Base-by-base conservation (phyloP, 2,888 invertebrate genomes). In the Gymnocheta viridis region DNA sequence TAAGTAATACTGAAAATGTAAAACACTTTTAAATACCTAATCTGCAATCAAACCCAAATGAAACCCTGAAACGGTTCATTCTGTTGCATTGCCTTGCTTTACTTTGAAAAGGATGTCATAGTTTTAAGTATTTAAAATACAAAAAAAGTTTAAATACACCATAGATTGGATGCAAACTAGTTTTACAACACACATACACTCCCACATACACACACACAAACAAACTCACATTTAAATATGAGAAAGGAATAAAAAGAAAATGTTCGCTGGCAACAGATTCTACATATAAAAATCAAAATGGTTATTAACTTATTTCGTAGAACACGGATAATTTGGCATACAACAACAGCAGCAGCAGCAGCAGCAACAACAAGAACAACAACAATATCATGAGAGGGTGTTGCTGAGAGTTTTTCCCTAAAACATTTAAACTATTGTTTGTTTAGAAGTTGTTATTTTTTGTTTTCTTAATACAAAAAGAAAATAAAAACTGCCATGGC, bases 271-370 rank as follows among this genome's bases (percentile, higher is more conserved):
- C 76, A 84, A 73, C 58, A 81, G 44, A 60, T 64, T 56, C 51
- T 32, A 54, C 54, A 64, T 72, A 44, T 17, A 29, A 78, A 60
- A 51, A 49, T 47, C 38, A 72, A 79, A 64, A 64, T 64, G 54
- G 47, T 47, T 79, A 72, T 72, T 79, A 56, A 66, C 64, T 72
- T 54, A 29, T 79, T 60, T 62, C 44, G 10, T 49, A 60, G 29
- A 47, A 64, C 72, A 77, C 69, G 32, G 81, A 84, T 81, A 84
- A 84, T 84, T 81, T 84, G 84, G 84, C 84, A 81, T 41, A 54
- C n/a, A 12, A 9, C 14, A 41, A 7, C n/a, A n/a, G 24, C 41
- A 62, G 12, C n/a, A 12, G 17, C 14, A 41, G 14, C n/a, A n/a
- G 24, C 41, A 62, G 12, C 24, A 79, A 22, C 44, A 70, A 32